A percentile compares a stretch with the other conserved stretches of the same genome.
Conservation (phyloP, 2,888 invertebrate genomes). For the Hetaerina titia region DNA sequence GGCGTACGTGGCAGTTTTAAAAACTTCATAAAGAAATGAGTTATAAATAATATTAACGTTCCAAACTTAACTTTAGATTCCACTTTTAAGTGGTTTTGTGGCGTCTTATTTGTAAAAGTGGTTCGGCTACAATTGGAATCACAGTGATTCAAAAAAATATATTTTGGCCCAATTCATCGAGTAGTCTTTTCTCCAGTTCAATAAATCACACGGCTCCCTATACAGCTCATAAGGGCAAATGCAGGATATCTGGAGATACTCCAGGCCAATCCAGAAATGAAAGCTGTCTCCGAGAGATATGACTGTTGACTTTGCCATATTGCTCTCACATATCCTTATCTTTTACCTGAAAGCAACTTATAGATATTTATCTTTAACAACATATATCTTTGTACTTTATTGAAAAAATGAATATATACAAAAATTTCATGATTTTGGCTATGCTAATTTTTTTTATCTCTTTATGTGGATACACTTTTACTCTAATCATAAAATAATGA, state of each 20-base stretch:
- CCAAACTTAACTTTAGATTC: too few species aligned
- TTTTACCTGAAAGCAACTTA: not conserved
- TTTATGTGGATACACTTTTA: too few species aligned
- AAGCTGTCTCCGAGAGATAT: not conserved
- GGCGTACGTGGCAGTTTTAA: too few species aligned
- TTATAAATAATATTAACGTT: too few species aligned
- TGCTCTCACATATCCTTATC: not conserved
- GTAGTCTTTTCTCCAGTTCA: not conserved
- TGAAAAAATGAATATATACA: too few species aligned
- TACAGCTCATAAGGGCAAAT: not conserved
- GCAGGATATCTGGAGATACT: not conserved
- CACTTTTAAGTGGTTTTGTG: not conserved
- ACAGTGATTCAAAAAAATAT: not conserved
- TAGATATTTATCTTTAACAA: not conserved
- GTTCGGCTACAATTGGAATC: not conserved
- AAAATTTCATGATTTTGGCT: too few species aligned
- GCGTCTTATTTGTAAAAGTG: not conserved
- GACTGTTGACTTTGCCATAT: conserved; percentile 35
- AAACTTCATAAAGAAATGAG: too few species aligned
- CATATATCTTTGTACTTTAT: not conserved
- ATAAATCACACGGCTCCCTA: not conserved
- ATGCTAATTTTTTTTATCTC: too few species aligned
- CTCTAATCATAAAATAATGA: too few species aligned
- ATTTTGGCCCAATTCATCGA: not conserved
- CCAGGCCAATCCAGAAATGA: conserved; percentile 4